Conservation (phyloP, 2,888 invertebrate species). For the Torymus tubicola region DNA sequence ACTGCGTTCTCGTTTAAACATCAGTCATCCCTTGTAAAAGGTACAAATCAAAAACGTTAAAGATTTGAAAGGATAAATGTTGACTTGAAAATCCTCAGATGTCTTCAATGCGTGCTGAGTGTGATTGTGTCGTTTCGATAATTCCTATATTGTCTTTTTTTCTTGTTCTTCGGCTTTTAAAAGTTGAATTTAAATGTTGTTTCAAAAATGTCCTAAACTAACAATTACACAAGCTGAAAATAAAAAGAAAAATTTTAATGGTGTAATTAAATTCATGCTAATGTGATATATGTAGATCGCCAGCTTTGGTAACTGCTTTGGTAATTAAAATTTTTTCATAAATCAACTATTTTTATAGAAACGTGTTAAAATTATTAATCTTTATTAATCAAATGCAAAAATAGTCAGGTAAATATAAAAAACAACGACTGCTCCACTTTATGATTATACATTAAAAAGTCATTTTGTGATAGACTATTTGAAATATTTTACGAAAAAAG, state of each 20-base stretch:
- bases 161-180: constrained; percentile 70
- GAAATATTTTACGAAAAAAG: not conserved
- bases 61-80: constrained; percentile 63
- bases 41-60: constrained; percentile 71
- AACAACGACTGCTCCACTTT: not conserved
- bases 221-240: constrained; percentile 83
- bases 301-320: constrained; percentile 40
- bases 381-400: too few relatives aligned
- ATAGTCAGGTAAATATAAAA: not conserved
- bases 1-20: constrained; percentile 71
- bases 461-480: not conserved
- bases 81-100: constrained; percentile 84
- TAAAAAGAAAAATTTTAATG: constrained; percentile 61
- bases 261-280: not conserved
- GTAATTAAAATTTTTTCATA: not conserved
- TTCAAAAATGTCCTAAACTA: constrained; percentile 76
- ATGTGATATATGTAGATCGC: constrained; percentile 5
- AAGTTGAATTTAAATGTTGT: constrained; percentile 77
- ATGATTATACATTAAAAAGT: constrained; percentile 6
- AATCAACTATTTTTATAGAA: not conserved
- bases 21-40: constrained; percentile 71
- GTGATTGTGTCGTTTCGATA: constrained; percentile 80
- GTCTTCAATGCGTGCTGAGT: constrained; percentile 94
- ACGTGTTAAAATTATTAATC: not conserved
- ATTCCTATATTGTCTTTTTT: constrained; percentile 70